Percentiles rank a stretch among this genome's conserved stretches.
Evolutionary conservation across 2,797 vertebrate genomes (phyloP).

Genomic region (Gymnoscopelus braueri): DNA sequence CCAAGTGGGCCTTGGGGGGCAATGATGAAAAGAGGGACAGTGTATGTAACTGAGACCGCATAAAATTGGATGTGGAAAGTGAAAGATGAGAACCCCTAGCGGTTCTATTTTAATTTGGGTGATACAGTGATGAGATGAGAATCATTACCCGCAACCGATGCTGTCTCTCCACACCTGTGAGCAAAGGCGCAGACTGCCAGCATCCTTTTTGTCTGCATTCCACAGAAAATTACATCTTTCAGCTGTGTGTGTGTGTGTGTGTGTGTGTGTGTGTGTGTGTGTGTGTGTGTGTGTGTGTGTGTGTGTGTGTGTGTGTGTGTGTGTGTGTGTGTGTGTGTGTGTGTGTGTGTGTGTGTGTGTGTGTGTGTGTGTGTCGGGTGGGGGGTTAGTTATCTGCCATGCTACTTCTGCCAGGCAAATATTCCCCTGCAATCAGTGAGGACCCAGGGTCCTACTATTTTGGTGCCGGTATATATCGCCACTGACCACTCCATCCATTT

Average conservation of each 20-base stretch:
- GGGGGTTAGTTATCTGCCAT: too few relatives aligned
- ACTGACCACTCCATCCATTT: slow-evolving; percentile 1
- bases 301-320: too few relatives aligned
- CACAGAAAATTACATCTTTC: slow-evolving; percentile 40
- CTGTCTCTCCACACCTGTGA: slow-evolving; percentile 33
- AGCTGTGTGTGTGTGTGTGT: background rate
- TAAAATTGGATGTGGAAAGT: too few relatives aligned
- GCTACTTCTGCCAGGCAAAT: slow-evolving; percentile 8
- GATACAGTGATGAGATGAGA: slow-evolving; percentile 32
- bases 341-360: background rate
- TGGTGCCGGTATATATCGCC: background rate
- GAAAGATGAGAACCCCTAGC: background rate
- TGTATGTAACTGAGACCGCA: too few relatives aligned
- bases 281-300: too few relatives aligned
- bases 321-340: background rate
- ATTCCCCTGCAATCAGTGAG: slow-evolving; percentile 15
- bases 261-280: too few relatives aligned
- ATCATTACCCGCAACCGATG: slow-evolving; percentile 24
- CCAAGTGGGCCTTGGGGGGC: too few relatives aligned
- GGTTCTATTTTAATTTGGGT: background rate
- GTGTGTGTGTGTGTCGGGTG: background rate
- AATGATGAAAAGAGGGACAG: too few relatives aligned
- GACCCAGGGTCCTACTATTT: slow-evolving; percentile 24
- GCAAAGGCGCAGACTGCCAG: slow-evolving; percentile 11
- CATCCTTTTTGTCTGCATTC: slow-evolving; percentile 41